Base-by-base conservation (phyloP, 1,140 invertebrate species). In the Pygmarrhopalites habei region DNA sequence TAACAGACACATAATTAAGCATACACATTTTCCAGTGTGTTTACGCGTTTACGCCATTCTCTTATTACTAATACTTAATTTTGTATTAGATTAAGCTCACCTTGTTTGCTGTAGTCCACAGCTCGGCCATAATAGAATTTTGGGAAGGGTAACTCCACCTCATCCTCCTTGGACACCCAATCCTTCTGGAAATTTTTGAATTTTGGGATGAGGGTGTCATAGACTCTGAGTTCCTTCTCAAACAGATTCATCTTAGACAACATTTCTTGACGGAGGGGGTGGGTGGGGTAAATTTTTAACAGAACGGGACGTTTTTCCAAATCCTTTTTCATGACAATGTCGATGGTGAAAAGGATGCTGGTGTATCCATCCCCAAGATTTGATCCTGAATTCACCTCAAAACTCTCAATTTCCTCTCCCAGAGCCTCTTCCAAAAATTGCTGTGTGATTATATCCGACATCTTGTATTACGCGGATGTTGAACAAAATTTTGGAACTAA, bases 381-480 rank as follows among this genome's bases (percentile, higher is more conserved):
- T 7, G 51, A 55, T 10, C 51, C 51, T 4, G 51, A 7, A 15
- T 12, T 55, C 7, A 55, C 51, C 3, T 28, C 15, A 23, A 55
- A 55, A 10, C 29, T 55, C 14, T 55, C 51, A 29, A 55, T 55
- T 15, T 7, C 23, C 5, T 14, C 10, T 15, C 29, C 29, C 21
- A 55, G 21, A 15, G 51, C 51, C 14, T 12, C 7, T 55, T 55
- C 51, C 26, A 55, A 32, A 55, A 55, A 55, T 26, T 55, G 17
- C 26, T 29, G 10, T 10, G 47, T 49, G 7, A 49, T 21, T 14
- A 14, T 21, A 23, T n/a, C n/a, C n/a, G n/a, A n/a, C n/a, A n/a
- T n/a, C n/a, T n/a, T n/a, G n/a, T n/a, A n/a, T n/a, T n/a, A n/a
- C n/a, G n/a, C n/a, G n/a, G n/a, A n/a, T n/a, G n/a, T n/a, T n/a